phyloP scores from a whole-genome alignment of 2,797 vertebrate genomes.

The Lutjanus campechanus region DNA sequence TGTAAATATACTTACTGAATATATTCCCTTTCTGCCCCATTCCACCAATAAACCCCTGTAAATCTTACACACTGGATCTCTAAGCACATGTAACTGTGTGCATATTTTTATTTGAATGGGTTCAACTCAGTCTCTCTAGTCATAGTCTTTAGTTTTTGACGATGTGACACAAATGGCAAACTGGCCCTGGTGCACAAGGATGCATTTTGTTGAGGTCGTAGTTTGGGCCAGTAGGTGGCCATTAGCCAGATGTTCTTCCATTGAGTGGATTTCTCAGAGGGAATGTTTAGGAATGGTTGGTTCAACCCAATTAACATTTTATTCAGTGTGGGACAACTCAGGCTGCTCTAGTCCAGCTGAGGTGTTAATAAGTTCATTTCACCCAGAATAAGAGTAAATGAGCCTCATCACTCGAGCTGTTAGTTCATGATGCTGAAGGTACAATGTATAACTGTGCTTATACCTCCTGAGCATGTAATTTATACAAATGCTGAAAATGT shows the following conservation, averaged over 20 bases:
- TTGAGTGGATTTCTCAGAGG: slow-evolving; percentile 25
- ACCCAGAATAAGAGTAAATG: slow-evolving; percentile 35
- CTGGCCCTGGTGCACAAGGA: neutral
- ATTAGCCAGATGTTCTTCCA: slow-evolving; percentile 43
- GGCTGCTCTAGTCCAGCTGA: slow-evolving; percentile 26
- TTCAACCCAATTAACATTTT: slow-evolving; percentile 52
- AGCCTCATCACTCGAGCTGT: slow-evolving; percentile 13
- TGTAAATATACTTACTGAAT: no score
- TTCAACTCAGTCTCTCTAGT: neutral
- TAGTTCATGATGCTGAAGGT: neutral
- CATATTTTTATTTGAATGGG: neutral
- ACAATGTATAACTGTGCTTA: neutral
- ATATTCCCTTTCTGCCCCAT: no score
- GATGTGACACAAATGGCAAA: neutral
- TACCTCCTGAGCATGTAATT: neutral
- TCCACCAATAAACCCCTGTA: no score
- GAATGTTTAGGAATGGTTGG: slow-evolving; percentile 30
- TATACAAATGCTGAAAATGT: neutral
- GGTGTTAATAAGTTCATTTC: slow-evolving; percentile 40
- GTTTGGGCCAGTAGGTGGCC: slow-evolving; percentile 30
- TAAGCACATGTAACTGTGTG: neutral
- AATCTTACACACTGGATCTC: no score
- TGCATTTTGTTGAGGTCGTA: slow-evolving; percentile 7
- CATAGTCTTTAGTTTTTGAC: neutral
- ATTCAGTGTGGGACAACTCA: slow-evolving; percentile 18